Base-by-base conservation (phyloP, 2,113 vertebrate genomes). In the Sardina pilchardus region DNA sequence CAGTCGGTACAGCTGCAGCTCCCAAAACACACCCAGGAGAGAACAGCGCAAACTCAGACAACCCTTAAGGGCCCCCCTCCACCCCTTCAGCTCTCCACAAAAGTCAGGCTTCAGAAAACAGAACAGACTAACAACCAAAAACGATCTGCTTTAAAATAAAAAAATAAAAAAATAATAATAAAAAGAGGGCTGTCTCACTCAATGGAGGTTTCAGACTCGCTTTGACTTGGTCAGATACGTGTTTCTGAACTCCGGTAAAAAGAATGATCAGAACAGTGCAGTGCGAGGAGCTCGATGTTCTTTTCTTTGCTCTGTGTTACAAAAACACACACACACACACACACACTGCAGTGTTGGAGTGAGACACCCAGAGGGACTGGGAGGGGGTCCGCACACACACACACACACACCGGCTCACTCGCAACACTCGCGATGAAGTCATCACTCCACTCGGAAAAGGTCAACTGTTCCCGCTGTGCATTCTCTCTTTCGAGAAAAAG, bases 391-490 rank as follows among this genome's bases (percentile, higher is more conserved):
- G 4, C 71, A 34, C 30, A 78, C 36, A 36, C 34, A 36, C 5
- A 1, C 71, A 34, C 30, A 78, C 36, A 36, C 34, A 36, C 26
- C 14, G 71, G 71, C 71, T 78, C 71, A 36, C 30, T 78, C 14
- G 71, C 71, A 36, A 78, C 30, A 36, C 26, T 78, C 10, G 17
- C 30, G 71, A 78, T 34, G 34, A 78, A 78, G 71, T 78, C 71
- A 78, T 36, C 34, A 78, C 71, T 78, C 71, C 71, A 36, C 71
- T 78, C 30, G 14, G 39, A 34, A 78, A 78, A 78, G 71, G 71
- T 78, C 71, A 78, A 78, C 71, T 78, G 34, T 78, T 78, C 71
- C 71, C 71, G 26, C 71, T 17, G 71, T 78, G 71, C 71, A 78
- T 78, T 78, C 30, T 78, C 34, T 78, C 71, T 78, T 78, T 36